phyloP scores from a whole-genome alignment of 2,113 vertebrate genomes.

The Oryzias woworae region DNA sequence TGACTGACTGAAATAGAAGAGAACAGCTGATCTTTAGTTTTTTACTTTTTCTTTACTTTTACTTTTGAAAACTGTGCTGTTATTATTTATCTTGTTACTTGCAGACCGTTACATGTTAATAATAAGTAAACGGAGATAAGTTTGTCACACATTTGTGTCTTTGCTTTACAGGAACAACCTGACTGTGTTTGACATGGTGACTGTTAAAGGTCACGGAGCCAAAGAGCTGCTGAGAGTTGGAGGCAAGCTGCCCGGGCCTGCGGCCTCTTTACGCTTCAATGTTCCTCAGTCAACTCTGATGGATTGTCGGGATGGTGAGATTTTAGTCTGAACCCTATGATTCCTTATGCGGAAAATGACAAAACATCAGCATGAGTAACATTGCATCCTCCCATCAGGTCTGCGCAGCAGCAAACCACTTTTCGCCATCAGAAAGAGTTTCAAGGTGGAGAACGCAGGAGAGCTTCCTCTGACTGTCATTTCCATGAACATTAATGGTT shows the following conservation, averaged over 20 bases:
- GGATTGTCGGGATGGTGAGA: slow-evolving; percentile 94
- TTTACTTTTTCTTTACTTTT: background rate
- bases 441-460: slow-evolving; percentile 96
- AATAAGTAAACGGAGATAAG: background rate
- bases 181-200: slow-evolving; percentile 89
- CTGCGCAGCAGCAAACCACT: slow-evolving; percentile 90
- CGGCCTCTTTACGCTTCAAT: slow-evolving; percentile 92
- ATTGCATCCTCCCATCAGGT: slow-evolving; percentile 68
- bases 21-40: background rate
- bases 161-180: slow-evolving; percentile 88
- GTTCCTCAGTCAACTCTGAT: slow-evolving; percentile 95
- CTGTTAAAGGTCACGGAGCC: slow-evolving; percentile 88
- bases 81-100: too few relatives aligned
- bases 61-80: background rate
- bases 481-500: slow-evolving; percentile 96
- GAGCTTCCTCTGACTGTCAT: slow-evolving; percentile 90
- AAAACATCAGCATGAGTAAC: background rate
- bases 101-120: background rate
- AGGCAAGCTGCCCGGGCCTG: slow-evolving; percentile 87
- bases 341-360: background rate
- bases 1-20: background rate
- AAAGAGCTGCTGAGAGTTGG: slow-evolving; percentile 91
- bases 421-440: slow-evolving; percentile 90
- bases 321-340: background rate
- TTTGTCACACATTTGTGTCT: background rate